Percentiles rank a stretch among this genome's conserved stretches.
These are phyloP conservation scores for Dorcus hopei DNA, from an alignment of 2,888 invertebrate genomes.

Conservation along the genomic window DNA sequence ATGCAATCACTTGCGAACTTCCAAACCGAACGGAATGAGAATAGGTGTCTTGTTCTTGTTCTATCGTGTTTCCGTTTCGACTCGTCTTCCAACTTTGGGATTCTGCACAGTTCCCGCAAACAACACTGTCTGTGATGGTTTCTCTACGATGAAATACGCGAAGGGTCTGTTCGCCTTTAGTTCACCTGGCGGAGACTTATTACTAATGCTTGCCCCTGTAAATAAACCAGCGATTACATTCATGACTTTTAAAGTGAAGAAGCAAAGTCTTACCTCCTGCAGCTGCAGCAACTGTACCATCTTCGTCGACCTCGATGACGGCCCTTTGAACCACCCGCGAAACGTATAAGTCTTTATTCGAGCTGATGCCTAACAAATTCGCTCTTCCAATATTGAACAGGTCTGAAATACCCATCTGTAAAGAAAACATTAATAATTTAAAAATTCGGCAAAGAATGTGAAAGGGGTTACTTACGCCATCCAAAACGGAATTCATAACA, in stretches of 20 bases:
- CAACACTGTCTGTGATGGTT: constrained; percentile 58
- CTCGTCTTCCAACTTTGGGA: constrained; percentile 26
- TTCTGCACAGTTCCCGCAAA: constrained; percentile 58
- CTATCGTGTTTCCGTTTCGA: too few species aligned
- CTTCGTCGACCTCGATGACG: constrained; percentile 71
- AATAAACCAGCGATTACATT: too few species aligned
- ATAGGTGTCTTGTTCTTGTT: too few species aligned
- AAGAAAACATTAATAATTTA: constrained; percentile 18
- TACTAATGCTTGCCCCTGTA: constrained; percentile 44
- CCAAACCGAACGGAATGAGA: too few species aligned
- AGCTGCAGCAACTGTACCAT: constrained; percentile 69
- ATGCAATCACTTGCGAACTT: too few species aligned
- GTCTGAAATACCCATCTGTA: constrained; percentile 64
- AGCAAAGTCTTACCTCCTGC: constrained; percentile 35
- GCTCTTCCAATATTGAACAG: constrained; percentile 59
- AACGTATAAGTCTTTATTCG: constrained; percentile 57
- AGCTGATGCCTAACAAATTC: constrained; percentile 56
- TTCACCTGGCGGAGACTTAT: constrained; percentile 57
- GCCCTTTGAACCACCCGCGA: constrained; percentile 68
- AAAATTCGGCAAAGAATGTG: too few species aligned
- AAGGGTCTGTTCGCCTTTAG: constrained; percentile 66
- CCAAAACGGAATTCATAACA: constrained; percentile 56
- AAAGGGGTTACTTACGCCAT: constrained; percentile 40
- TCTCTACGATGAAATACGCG: constrained; percentile 66
- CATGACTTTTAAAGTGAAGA: too few species aligned